Base-by-base conservation (phyloP, 2,113 vertebrate genomes). In the Bathybates hornii region DNA sequence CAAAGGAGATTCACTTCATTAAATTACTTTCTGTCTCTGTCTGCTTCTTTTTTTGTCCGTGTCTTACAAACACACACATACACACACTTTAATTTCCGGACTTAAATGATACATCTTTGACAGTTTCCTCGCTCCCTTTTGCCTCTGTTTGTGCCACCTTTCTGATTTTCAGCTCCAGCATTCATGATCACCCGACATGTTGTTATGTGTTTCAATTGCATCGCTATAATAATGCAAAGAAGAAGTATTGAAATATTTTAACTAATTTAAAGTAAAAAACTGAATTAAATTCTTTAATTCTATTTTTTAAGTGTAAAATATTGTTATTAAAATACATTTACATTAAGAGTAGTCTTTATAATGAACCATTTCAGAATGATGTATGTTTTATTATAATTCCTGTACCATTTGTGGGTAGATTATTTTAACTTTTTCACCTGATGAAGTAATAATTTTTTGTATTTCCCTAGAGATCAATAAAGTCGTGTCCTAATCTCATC, bases 1-100 rank as follows among this genome's bases (percentile, higher is more conserved):
- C 94, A 94, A 32, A 8, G 32, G 50, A 38, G 86, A 90, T 87
- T 90, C 87, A 86, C 82, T 89, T 86, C 86, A 87, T 84, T 85
- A 83, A 90, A 93, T 90, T 91, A 92, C 90, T 90, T 78, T 86
- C 73, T 71, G 80, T 85, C 87, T 56, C 52, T 36, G 50, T 79
- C 81, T 50, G 84, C 21, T 76, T 21, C 11, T 41, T 41, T 68
- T 68, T 83, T 57, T 61, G 59, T 84, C 24, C 34, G 3, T 82
- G 7, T 76, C 32, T 34, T 24, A 36, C 79, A 80, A 63, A 56
- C 76, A 71, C 71, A 32, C 82, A 38, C 13, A 36, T 34, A 71
- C 71, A 45, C 79, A 32, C 27, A 52, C 81, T 17, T 41, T 27
- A 6, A 52, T 78, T 78, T 78, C 45, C 45, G 7, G 45, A 52